These are phyloP conservation scores for Proteles cristata DNA, from an alignment of 2,113 vertebrate genomes.

Conservation along the genomic window DNA sequence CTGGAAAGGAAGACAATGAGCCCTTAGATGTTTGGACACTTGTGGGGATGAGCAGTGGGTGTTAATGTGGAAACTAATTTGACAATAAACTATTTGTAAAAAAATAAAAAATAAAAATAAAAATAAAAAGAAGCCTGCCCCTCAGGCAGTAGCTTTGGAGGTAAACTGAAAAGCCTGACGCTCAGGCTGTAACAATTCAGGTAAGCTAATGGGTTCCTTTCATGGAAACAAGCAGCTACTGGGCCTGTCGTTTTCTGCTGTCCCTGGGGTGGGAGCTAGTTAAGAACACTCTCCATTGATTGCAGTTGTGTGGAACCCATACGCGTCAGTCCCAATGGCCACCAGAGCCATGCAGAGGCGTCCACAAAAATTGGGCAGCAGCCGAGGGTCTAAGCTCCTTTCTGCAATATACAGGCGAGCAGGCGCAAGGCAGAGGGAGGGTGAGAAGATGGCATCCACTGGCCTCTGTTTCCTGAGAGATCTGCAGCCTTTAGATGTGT, in stretches of 20 bases:
- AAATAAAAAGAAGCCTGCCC: not conserved
- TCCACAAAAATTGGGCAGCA: not conserved
- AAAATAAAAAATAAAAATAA: no score
- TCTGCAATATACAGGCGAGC: rapidly evolving
- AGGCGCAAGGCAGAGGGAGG: not conserved
- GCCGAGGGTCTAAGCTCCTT: no score
- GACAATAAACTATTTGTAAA: no score
- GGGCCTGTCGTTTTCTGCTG: not conserved
- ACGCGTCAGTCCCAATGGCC: not conserved
- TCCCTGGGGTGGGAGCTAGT: not conserved
- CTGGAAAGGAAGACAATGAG: not conserved
- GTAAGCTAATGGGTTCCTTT: not conserved
- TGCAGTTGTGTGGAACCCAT: not conserved
- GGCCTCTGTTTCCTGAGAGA: not conserved
- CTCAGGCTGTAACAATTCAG: not conserved
- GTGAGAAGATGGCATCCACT: rapidly evolving
- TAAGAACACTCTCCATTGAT: not conserved
- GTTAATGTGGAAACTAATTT: no score
- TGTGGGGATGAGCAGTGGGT: no score
- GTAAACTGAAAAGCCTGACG: no score
- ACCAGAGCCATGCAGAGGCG: not conserved
- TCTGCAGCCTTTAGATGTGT: not conserved
- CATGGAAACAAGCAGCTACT: not conserved
- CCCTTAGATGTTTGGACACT: not conserved
- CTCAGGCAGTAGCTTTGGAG: not conserved